These are phyloP conservation scores for Drosophila subsilvestris DNA, from an alignment of 2,888 invertebrate species.

Conservation along the genomic window DNA sequence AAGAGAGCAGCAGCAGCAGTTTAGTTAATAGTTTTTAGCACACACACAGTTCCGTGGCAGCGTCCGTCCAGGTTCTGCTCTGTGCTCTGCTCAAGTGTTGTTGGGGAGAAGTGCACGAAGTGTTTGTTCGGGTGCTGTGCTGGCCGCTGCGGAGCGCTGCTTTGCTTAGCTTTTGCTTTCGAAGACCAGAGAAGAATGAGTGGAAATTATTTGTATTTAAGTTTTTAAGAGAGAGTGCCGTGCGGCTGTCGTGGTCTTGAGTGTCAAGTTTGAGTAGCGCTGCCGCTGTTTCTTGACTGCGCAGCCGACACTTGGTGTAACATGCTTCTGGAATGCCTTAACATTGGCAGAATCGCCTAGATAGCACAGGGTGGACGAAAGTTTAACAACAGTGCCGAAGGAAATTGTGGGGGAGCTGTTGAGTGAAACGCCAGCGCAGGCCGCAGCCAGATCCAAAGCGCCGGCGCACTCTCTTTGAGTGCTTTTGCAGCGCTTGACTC, in stretches of 20 bases:
- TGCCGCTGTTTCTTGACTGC: not conserved
- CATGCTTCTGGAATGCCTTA: not conserved
- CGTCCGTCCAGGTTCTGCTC: slow-evolving; percentile 48
- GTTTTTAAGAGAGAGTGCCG: not conserved
- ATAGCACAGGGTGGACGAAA: not conserved
- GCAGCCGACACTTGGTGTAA: not conserved
- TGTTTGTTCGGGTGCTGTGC: slow-evolving; percentile 46
- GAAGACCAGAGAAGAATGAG: slow-evolving; percentile 39
- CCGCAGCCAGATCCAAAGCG: too few species aligned
- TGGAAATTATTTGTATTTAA: slow-evolving; percentile 13
- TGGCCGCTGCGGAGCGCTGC: slow-evolving; percentile 43
- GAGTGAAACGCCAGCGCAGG: slow-evolving; percentile 37
- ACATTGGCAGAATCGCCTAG: not conserved
- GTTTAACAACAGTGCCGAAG: not conserved
- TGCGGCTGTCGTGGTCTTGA: not conserved
- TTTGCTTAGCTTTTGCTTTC: slow-evolving; percentile 52
- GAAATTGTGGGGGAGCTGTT: slow-evolving; percentile 4
- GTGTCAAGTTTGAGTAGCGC: not conserved
- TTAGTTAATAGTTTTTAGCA: slow-evolving; percentile 45
- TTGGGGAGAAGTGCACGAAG: slow-evolving; percentile 69
- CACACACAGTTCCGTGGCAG: slow-evolving; percentile 29
- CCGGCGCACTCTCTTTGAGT: slow-evolving; percentile 63
- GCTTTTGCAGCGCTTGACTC: slow-evolving; percentile 9
- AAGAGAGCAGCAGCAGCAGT: slow-evolving; percentile 38
- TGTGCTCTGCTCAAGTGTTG: slow-evolving; percentile 8